Conservation (phyloP, 1,140 invertebrate genomes). For the Scaptomyza pallida region DNA sequence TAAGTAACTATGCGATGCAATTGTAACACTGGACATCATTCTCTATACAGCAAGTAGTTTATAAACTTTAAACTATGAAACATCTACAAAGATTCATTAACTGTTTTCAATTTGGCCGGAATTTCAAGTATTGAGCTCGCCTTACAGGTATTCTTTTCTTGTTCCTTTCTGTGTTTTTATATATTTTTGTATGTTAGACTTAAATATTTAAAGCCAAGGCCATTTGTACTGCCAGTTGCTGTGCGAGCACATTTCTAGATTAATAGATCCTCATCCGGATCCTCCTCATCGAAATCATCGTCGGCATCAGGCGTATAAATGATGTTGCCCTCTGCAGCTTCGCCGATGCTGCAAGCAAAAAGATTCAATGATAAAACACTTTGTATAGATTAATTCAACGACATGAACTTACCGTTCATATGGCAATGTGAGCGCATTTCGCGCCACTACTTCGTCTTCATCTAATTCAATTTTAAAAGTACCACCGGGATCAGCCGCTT, state of each 20-base stretch:
- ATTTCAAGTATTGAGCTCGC: constrained; percentile 34
- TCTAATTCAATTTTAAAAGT: constrained; percentile 82
- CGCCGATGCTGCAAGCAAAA: constrained; percentile 50
- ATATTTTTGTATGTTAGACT: constrained; percentile 28
- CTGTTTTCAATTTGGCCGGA: constrained; percentile 22
- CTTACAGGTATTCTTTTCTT: constrained; percentile 31
- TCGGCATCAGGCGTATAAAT: constrained; percentile 85
- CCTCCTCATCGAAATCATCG: constrained; percentile 86
- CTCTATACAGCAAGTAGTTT: constrained; percentile 31
- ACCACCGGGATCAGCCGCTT: constrained; percentile 44
- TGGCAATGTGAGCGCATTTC: constrained; percentile 80
- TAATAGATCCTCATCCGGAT: constrained; percentile 84
- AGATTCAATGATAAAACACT: neutral
- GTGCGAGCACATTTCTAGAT: constrained; percentile 51
- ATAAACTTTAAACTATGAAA: constrained; percentile 50
- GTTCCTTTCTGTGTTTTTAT: neutral
- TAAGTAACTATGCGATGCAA: constrained; percentile 50
- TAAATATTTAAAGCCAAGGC: constrained; percentile 76
- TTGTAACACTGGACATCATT: constrained; percentile 42
- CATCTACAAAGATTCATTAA: constrained; percentile 18
- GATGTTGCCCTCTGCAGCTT: constrained; percentile 84
- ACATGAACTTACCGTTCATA: constrained; percentile 72
- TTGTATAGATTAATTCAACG: neutral
- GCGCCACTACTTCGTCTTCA: constrained; percentile 78
- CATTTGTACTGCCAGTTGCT: constrained; percentile 74